Evolutionary conservation across 1,140 invertebrate genomes (phyloP).

Genomic region (Caligus rogercresseyi): DNA sequence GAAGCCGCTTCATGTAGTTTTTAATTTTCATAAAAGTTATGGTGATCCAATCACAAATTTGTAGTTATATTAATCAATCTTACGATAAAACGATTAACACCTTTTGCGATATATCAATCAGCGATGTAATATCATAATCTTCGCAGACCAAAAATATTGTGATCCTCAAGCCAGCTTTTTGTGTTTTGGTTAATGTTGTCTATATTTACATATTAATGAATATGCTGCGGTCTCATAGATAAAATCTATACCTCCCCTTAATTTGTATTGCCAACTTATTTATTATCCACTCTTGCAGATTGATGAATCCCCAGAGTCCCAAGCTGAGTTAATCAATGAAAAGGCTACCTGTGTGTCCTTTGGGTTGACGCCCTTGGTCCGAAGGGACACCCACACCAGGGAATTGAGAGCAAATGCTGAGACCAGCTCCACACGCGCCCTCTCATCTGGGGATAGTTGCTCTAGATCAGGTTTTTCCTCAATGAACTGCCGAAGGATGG

Average conservation of each 20-base stretch:
- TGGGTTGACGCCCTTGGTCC: slow-evolving; percentile 8
- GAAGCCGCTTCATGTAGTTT: no score
- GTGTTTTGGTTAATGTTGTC: slow-evolving; percentile 63
- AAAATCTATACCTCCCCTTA: slow-evolving; percentile 65
- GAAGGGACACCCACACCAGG: slow-evolving; percentile 28
- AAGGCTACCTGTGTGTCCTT: slow-evolving; percentile 9
- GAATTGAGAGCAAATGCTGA: slow-evolving; percentile 16
- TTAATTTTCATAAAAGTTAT: no score
- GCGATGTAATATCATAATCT: no score
- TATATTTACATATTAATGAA: neutral
- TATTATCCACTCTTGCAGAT: no score
- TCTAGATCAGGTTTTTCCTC: neutral
- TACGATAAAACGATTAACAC: no score
- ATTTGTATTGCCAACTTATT: no score
- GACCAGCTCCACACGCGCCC: neutral
- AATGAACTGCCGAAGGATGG: neutral
- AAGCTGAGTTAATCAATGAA: slow-evolving; percentile 79
- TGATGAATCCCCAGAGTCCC: slow-evolving; percentile 72
- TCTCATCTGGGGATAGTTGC: neutral
- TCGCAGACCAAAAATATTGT: no score
- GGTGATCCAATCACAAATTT: no score
- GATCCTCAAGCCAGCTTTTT: no score
- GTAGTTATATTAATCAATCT: no score
- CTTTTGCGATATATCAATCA: no score
- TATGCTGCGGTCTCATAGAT: slow-evolving; percentile 71